Conservation (phyloP, 1,140 invertebrate genomes). For the Aphis gossypii region DNA sequence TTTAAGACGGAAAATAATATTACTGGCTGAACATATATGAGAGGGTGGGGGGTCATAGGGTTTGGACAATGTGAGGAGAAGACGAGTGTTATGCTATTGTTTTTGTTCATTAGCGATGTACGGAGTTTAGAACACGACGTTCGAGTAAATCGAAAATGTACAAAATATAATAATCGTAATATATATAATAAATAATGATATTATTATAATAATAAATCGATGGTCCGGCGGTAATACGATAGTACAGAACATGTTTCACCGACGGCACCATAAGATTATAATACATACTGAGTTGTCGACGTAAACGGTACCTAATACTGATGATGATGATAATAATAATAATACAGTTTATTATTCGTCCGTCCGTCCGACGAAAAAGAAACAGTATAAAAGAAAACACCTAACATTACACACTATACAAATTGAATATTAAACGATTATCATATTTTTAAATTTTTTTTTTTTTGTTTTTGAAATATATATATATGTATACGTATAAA, state of each 20-base stretch:
- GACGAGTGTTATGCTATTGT: not conserved
- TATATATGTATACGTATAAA: slow-evolving; percentile 5
- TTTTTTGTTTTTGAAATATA: slow-evolving; percentile 8
- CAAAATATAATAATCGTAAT: slow-evolving; percentile 38
- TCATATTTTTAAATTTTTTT: not conserved
- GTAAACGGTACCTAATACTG: not conserved
- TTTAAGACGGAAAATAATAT: not conserved
- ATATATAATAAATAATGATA: slow-evolving; percentile 28
- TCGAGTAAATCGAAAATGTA: slow-evolving; percentile 20
- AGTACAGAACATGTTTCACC: not conserved
- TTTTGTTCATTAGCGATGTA: not conserved
- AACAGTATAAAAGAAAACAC: slow-evolving; percentile 43
- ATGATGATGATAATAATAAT: not conserved
- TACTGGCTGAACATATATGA: slow-evolving; percentile 14
- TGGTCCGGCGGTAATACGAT: not conserved
- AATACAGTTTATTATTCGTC: slow-evolving; percentile 26
- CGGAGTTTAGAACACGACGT: slow-evolving; percentile 40
- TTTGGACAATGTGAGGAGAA: not conserved
- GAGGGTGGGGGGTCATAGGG: not conserved
- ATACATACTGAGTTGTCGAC: not conserved
- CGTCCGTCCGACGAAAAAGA: not conserved
- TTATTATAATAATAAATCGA: slow-evolving; percentile 26
- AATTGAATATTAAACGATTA: slow-evolving; percentile 34
- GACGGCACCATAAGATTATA: not conserved
- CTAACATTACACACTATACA: slow-evolving; percentile 40